Evolutionary conservation across 2,113 vertebrate species (phyloP), one percentile per base, ranked within the genome.

Genomic region (Hippocampus guttulatus): DNA sequence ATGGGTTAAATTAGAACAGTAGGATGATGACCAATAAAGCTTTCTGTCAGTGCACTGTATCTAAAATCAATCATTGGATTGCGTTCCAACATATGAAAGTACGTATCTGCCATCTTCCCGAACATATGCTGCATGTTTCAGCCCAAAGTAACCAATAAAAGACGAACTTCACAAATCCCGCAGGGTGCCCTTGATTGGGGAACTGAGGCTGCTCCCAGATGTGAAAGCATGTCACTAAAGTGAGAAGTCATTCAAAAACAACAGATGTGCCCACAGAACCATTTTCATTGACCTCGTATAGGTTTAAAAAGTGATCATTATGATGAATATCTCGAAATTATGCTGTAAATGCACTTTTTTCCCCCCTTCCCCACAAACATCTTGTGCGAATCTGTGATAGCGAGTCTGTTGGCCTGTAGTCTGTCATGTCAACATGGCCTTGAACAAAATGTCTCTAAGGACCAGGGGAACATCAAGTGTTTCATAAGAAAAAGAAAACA

Each of bases 371-470:
- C 73, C 40, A 38, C 47, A 76, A 70, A 73, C 68, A 82, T 81
- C 65, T 75, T 41, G 62, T 38, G 78, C 79, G 83, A 79, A 89
- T 88, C 88, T 70, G 61, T 71, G 69, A 76, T 91, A 88, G 87
- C 83, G 78, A 78, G 64, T 81, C 76, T 47, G 5, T 71, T 73
- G 80, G 78, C 75, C 81, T 69, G 76, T 58, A 67, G 84, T 69
- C 84, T 62, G 79, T 79, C 76, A 85, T 79, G 83, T 80, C 70
- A 71, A 75, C 64, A 27, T 64, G 77, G 85, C 88, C 87, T 89
- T 88, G 90, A 87, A 90, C 86, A 85, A 82, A 89, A 86, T 85
- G 87, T 90, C 87, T 85, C 85, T n/a, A 2, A 83, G 84, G 85
- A 84, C 73, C 73, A 23, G 70, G 64, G 75, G 83, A 88, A 88